These are phyloP conservation scores for Alectoris magna DNA, from an alignment of 2,797 vertebrate genomes.

Conservation along the genomic window DNA sequence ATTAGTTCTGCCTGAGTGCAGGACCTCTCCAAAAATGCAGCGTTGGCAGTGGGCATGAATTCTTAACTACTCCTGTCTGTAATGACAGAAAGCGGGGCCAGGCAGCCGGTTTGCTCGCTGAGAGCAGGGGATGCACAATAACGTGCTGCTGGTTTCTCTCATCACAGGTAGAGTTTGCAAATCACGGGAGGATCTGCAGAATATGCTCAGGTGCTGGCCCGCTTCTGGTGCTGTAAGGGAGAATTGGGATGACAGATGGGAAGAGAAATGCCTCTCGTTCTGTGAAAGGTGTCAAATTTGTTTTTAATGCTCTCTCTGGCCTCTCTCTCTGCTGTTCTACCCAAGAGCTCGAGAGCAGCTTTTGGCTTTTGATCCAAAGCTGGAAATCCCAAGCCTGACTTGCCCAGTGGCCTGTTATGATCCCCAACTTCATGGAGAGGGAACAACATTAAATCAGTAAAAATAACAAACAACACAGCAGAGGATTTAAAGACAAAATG, in stretches of 20 bases:
- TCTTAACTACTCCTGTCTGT: constrained; percentile 60
- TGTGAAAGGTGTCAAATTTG: neutral
- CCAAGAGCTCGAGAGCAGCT: neutral
- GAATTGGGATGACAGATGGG: constrained; percentile 12
- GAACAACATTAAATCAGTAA: neutral
- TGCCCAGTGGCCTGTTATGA: neutral
- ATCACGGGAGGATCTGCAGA: constrained; percentile 21
- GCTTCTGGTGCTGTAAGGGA: neutral
- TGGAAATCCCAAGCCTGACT: neutral
- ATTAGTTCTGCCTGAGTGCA: constrained; percentile 74
- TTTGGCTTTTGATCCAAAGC: constrained; percentile 22
- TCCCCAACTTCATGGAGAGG: neutral
- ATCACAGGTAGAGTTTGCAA: neutral
- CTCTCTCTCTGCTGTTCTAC: neutral
- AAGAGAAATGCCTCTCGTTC: neutral
- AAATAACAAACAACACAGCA: neutral
- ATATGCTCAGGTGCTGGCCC: constrained; percentile 27
- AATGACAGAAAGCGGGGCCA: constrained; percentile 33
- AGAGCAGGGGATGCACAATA: neutral
- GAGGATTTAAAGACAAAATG: neutral
- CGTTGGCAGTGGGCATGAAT: constrained; percentile 59
- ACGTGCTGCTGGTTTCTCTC: neutral
- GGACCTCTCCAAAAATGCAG: constrained; percentile 65
- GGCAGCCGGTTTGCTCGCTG: constrained; percentile 27
- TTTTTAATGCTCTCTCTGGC: constrained; percentile 39